Percentiles rank a stretch among this genome's conserved stretches.
Evolutionary conservation across 2,888 invertebrate species (phyloP).

Genomic region (Drosophila emarginata): DNA sequence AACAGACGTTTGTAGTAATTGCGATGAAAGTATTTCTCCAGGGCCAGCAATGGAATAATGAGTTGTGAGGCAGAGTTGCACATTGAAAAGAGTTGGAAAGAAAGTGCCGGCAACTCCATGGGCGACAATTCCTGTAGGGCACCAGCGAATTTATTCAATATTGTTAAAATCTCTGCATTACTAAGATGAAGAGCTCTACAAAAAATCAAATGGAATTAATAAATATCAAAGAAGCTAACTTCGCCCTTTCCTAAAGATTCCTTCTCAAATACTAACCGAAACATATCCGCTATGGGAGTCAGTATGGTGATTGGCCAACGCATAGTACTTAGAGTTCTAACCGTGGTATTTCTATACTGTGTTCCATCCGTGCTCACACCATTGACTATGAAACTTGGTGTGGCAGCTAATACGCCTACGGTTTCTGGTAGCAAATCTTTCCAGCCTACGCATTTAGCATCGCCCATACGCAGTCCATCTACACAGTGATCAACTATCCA

Average conservation of each 20-base stretch:
- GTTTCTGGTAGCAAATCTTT: slow-evolving; percentile 86
- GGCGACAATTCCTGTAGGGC: slow-evolving; percentile 84
- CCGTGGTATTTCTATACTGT: slow-evolving; percentile 84
- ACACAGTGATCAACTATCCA: slow-evolving; percentile 85
- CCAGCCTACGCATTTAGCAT: slow-evolving; percentile 85
- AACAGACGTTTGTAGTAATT: slow-evolving; percentile 82
- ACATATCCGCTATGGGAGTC: slow-evolving; percentile 86
- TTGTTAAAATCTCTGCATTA: slow-evolving; percentile 83
- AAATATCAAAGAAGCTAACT: no score
- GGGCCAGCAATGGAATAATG: slow-evolving; percentile 83
- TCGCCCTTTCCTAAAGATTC: no score
- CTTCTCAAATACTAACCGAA: slow-evolving; percentile 83
- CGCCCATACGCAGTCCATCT: slow-evolving; percentile 84
- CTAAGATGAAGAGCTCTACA: slow-evolving; percentile 84
- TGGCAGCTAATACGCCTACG: slow-evolving; percentile 83
- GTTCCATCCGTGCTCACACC: slow-evolving; percentile 84
- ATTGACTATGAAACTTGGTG: slow-evolving; percentile 83
- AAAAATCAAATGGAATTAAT: slow-evolving; percentile 1
- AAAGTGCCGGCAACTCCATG: slow-evolving; percentile 85
- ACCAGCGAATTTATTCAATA: slow-evolving; percentile 84
- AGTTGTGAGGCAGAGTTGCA: slow-evolving; percentile 82
- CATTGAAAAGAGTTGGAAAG: slow-evolving; percentile 85
- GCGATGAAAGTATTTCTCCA: slow-evolving; percentile 84
- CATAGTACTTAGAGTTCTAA: slow-evolving; percentile 84
- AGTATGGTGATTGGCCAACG: slow-evolving; percentile 84